Conservation (phyloP, 1,140 invertebrate species). For the Drosophila arawakana region DNA sequence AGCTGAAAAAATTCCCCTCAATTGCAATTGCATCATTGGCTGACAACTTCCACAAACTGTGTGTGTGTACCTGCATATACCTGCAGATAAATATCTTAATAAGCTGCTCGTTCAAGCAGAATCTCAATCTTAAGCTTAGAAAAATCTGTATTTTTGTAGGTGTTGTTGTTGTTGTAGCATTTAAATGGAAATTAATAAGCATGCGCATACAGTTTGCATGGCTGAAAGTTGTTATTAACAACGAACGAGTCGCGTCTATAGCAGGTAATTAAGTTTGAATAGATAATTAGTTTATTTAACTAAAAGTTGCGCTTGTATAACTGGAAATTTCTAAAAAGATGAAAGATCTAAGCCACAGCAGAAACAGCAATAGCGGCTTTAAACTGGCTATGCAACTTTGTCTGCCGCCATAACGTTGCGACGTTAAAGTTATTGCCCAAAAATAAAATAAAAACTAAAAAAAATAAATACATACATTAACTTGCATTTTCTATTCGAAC, state of each 20-base stretch:
- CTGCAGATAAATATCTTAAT: constrained; percentile 32
- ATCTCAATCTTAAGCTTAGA: constrained; percentile 33
- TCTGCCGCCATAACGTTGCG: constrained; percentile 30
- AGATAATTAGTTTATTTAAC: constrained; percentile 75
- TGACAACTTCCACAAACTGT: constrained; percentile 22
- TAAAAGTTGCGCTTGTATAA: constrained; percentile 74
- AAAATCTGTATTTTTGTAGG: constrained; percentile 29
- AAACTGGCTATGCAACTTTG: constrained; percentile 72
- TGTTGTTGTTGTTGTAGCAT: constrained; percentile 5
- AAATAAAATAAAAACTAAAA: constrained; percentile 9
- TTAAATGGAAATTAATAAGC: constrained; percentile 49
- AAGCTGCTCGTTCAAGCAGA: constrained; percentile 27
- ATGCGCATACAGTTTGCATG: constrained; percentile 36
- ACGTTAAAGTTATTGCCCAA: constrained; percentile 45
- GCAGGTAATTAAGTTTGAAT: constrained; percentile 75
- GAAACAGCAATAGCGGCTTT: constrained; percentile 19
- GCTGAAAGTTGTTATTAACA: constrained; percentile 52
- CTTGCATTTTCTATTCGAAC: constrained; percentile 64
- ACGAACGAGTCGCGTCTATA: constrained; percentile 44
- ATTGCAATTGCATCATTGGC: constrained; percentile 38
- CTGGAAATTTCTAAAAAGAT: constrained; percentile 74
- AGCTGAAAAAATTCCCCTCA: not conserved
- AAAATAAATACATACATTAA: constrained; percentile 41
- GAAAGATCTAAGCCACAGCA: constrained; percentile 70
- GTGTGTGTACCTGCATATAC: not conserved